phyloP scores from a whole-genome alignment of 2,888 invertebrate species.

The Ormyrus rosae region DNA sequence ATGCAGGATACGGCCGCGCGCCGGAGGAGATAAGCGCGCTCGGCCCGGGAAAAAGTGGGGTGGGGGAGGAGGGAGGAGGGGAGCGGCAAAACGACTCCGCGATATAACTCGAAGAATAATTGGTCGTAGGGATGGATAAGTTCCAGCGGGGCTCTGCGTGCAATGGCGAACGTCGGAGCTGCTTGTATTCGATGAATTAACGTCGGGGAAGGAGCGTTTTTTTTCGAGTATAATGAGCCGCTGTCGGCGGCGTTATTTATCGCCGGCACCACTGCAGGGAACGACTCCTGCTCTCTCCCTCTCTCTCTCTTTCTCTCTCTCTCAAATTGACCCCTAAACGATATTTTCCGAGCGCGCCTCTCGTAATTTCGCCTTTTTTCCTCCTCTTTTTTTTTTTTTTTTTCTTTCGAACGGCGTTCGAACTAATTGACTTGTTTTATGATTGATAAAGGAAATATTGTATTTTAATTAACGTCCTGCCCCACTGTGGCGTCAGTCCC shows the following conservation, averaged over 20 bases:
- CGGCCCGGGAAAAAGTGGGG: background rate
- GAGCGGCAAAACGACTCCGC: background rate
- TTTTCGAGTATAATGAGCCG: slow-evolving; percentile 44
- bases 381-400: background rate
- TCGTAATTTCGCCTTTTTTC: background rate
- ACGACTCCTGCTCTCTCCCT: background rate
- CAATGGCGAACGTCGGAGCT: background rate
- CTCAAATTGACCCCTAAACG: slow-evolving; percentile 32
- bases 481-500: too few relatives aligned
- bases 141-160: background rate
- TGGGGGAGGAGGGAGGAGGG: background rate
- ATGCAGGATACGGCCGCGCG: slow-evolving; percentile 6
- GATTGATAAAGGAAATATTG: slow-evolving; percentile 27
- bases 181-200: slow-evolving; percentile 46
- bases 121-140: slow-evolving; percentile 3
- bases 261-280: slow-evolving; percentile 5
- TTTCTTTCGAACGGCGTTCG: background rate
- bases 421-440: slow-evolving; percentile 39
- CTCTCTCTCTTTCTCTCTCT: background rate
- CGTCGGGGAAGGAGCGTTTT: slow-evolving; percentile 15
- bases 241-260: slow-evolving; percentile 50
- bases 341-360: slow-evolving; percentile 28
- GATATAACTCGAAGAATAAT: too few relatives aligned
- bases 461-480: slow-evolving; percentile 8
- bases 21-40: slow-evolving; percentile 5